These are phyloP conservation scores for Thalassophryne amazonica DNA, from an alignment of 2,797 vertebrate species.

Conservation along the genomic window DNA sequence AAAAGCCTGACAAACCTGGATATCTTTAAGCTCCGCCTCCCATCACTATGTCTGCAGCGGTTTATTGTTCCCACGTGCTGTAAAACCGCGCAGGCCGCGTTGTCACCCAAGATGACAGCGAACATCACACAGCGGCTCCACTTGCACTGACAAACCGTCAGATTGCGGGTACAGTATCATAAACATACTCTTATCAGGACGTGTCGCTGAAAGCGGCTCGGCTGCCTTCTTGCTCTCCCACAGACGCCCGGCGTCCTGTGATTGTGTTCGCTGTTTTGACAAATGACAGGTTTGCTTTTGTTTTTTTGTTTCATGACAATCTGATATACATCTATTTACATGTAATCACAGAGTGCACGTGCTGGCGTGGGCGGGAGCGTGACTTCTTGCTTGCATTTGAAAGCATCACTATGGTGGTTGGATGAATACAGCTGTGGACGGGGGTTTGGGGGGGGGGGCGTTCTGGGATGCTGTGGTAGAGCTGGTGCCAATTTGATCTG, in stretches of 20 bases:
- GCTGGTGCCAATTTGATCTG: no score
- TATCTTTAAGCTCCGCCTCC: slow-evolving; percentile 26
- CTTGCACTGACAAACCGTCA: slow-evolving; percentile 52
- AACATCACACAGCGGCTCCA: slow-evolving; percentile 47
- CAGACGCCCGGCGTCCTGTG: neutral
- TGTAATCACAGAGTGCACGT: neutral
- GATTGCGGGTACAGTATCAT: slow-evolving; percentile 36
- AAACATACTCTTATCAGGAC: slow-evolving; percentile 52
- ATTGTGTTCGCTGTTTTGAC: slow-evolving; percentile 33
- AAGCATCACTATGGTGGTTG: slow-evolving; percentile 18
- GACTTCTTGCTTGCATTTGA: slow-evolving; percentile 10
- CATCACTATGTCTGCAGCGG: slow-evolving; percentile 36
- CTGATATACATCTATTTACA: slow-evolving; percentile 10
- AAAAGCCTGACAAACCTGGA: slow-evolving; percentile 32
- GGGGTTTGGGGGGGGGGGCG: neutral
- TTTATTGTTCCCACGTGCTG: slow-evolving; percentile 62
- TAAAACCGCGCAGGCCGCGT: slow-evolving; percentile 38
- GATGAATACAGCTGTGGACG: slow-evolving; percentile 9
- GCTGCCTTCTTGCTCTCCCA: slow-evolving; percentile 11
- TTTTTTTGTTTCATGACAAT: slow-evolving; percentile 29
- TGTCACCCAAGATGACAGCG: slow-evolving; percentile 61
- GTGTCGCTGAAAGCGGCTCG: slow-evolving; percentile 24
- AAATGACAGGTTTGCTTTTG: slow-evolving; percentile 35
- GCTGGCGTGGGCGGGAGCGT: neutral
- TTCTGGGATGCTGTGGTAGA: no score